phyloP scores from a whole-genome alignment of 2,797 vertebrate species.

The Cheirogaleus major region DNA sequence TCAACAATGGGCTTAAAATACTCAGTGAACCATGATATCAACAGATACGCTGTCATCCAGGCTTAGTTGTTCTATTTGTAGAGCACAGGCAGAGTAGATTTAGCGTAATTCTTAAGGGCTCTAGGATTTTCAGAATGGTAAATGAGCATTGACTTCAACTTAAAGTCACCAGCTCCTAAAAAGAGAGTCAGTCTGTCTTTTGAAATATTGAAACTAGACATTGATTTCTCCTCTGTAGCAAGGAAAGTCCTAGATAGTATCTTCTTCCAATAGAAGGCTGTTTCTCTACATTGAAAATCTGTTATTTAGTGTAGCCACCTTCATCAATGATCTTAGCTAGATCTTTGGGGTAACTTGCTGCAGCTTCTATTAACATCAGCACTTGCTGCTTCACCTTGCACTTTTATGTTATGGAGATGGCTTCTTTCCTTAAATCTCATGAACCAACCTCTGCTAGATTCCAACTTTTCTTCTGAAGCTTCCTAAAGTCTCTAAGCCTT shows the following conservation, averaged over 20 bases:
- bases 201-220: not conserved
- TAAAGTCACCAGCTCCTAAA: not conserved
- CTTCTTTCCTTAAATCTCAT: not conserved
- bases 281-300: not conserved
- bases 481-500: not conserved
- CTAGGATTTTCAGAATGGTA: not conserved
- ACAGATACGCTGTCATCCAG: not conserved
- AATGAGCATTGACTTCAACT: not conserved
- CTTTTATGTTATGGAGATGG: not conserved
- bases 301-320: not conserved
- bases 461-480: not conserved
- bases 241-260: not conserved
- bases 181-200: not conserved
- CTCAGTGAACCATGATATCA: not conserved
- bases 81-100: not conserved
- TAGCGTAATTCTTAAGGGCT: not conserved
- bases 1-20: not conserved
- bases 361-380: not conserved
- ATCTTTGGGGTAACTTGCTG: not conserved
- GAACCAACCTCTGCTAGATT: not conserved
- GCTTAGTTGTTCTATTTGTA: not conserved
- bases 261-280: not conserved
- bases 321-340: not conserved
- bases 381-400: not conserved
- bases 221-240: not conserved